Conservation (phyloP, 2,888 invertebrate genomes). For the Kryphioiulus occultus region DNA sequence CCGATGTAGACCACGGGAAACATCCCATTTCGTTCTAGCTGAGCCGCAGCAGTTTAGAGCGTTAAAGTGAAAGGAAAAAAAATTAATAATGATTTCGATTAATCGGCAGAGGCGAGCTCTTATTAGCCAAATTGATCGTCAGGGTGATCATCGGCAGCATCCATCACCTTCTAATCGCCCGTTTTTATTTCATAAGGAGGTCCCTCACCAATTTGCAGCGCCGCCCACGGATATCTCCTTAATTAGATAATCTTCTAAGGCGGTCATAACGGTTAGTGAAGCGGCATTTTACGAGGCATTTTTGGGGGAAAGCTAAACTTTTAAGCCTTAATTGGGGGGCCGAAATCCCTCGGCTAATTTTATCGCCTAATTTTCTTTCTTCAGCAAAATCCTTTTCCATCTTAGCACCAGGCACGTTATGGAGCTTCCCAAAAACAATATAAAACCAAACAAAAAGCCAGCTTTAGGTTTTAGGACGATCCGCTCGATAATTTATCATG, state of each 20-base stretch:
- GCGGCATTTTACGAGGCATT: background rate
- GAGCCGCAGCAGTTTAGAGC: background rate
- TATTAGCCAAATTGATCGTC: background rate
- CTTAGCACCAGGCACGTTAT: background rate
- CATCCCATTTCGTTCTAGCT: background rate
- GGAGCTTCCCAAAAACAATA: background rate
- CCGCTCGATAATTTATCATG: background rate
- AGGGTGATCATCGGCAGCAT: background rate
- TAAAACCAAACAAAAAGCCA: background rate
- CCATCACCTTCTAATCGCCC: background rate
- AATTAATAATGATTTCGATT: background rate
- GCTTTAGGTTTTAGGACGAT: too few species aligned
- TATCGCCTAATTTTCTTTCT: background rate
- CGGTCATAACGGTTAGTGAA: background rate
- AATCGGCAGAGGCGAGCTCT: background rate
- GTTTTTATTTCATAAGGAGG: constrained; percentile 5
- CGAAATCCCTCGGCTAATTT: background rate
- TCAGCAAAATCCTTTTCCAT: background rate
- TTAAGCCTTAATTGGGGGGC: constrained; percentile 2
- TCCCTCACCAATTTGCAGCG: background rate
- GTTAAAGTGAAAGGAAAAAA: background rate
- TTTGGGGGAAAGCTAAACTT: background rate
- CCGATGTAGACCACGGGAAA: background rate
- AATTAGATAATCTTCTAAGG: background rate
- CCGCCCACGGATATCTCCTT: background rate